Evolutionary conservation across 2,888 invertebrate genomes (phyloP).

Genomic region (Drosophila mettleri): DNA sequence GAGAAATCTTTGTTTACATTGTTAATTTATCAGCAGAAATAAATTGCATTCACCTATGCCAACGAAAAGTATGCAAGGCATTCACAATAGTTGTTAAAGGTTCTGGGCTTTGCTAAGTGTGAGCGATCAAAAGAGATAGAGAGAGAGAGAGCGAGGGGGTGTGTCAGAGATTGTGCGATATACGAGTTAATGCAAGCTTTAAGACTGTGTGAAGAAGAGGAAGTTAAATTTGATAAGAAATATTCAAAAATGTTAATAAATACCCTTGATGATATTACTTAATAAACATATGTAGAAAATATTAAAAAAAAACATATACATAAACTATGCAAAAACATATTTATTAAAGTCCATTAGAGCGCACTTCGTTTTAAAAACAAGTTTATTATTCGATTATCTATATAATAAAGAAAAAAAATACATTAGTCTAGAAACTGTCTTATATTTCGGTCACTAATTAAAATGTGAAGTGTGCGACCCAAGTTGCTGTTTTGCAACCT

Average conservation of each 20-base stretch:
- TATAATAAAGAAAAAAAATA: no score
- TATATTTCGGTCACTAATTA: neutral
- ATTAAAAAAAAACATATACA: neutral
- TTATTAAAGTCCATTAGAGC: neutral
- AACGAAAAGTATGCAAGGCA: slow-evolving; percentile 15
- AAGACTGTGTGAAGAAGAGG: no score
- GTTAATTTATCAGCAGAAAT: neutral
- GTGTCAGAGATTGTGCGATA: no score
- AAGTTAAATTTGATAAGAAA: neutral
- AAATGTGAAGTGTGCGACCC: no score
- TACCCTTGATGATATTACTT: no score
- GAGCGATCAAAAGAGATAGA: neutral
- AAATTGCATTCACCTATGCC: neutral
- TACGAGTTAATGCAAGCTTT: no score
- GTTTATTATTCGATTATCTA: neutral
- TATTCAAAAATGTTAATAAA: no score
- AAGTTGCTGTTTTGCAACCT: neutral
- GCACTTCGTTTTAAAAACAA: neutral
- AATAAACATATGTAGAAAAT: neutral
- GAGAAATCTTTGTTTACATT: neutral
- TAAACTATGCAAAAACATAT: neutral
- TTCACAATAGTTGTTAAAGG: accelerated
- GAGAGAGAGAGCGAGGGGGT: no score
- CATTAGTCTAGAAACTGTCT: neutral
- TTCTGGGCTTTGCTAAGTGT: neutral